Evolutionary conservation across 2,888 invertebrate genomes (phyloP), one percentile per base, ranked within the genome.

Genomic region (Agonopterix heracliana): DNA sequence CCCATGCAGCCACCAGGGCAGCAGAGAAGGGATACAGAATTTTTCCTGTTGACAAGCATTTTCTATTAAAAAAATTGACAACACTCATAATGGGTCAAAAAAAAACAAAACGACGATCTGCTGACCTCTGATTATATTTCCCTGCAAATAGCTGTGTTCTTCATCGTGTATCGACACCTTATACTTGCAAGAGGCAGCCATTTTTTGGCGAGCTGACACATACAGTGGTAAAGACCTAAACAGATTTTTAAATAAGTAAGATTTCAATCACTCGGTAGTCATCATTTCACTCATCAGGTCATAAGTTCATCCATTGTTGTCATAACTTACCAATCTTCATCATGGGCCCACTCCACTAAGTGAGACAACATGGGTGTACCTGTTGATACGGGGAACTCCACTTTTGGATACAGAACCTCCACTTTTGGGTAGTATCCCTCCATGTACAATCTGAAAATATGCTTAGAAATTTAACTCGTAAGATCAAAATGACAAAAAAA

Each of bases 321-420:
- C n/a, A 38, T 12, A 3, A 38, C 38, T n/a, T 56, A 86, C 93
- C 94, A 94, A 55, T 90, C 89, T 49, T 92, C 91, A 9, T 86
- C 78, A 63, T 98, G 96, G 53, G 95, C 93, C 96, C 97, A 97
- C 58, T 91, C 90, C 11, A 97, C 90, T 10, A 93, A 80, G 9
- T 95, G 93, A 0, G 95, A 92, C 26, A 98, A 90, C 90, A 94
- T 93, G 0, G 95, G 93, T 0, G 98, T 98, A 35, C 93, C 93
- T 9, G 93, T 90, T 0, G 96, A 93, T 0, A 98, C 97, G 0
- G 98, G 98, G 64, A 92, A 95, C 47, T 91, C 71, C 0, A 96
- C 81, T 50, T 89, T 78, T 0, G 95, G 94, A 73, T 96, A 97
- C 0, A 98, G 74, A 8, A 90, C 90, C 9, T 93, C 83, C 1